Conservation (phyloP, 2,888 invertebrate genomes). For the Hypomecis atomaria region DNA sequence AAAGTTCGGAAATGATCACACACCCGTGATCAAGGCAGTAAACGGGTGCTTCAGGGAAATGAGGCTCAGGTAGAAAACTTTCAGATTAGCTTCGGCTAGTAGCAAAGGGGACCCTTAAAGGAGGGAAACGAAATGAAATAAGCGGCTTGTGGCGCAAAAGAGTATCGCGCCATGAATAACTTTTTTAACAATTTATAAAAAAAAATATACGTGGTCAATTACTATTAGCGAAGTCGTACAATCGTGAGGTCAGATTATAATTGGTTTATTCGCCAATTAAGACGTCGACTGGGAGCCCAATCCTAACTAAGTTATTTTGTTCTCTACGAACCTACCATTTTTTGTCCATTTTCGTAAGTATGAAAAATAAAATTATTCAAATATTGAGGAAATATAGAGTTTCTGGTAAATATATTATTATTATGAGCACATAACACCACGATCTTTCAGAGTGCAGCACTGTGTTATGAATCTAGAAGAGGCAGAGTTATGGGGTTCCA, state of each 20-base stretch:
- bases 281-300: conserved; percentile 1
- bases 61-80: conserved; percentile 57
- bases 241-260: conserved; percentile 55
- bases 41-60: conserved; percentile 64
- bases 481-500: no score
- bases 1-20: conserved; percentile 59
- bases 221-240: conserved; percentile 44
- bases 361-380: no score
- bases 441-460: no score
- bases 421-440: no score
- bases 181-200: conserved; percentile 56
- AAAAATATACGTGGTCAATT: conserved; percentile 50
- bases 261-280: conserved; percentile 36
- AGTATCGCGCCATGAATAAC: conserved; percentile 55
- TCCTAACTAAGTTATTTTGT: no score
- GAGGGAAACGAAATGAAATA: conserved; percentile 56
- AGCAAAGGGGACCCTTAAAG: conserved; percentile 45
- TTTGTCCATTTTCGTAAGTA: no score
- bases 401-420: no score
- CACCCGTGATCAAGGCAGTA: conserved; percentile 56
- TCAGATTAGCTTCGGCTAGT: conserved; percentile 43
- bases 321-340: no score
- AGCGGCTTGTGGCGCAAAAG: conserved; percentile 50
- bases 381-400: no score
- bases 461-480: no score